Evolutionary conservation across 2,797 vertebrate species (phyloP).

Genomic region (Sebastes oblongus): DNA sequence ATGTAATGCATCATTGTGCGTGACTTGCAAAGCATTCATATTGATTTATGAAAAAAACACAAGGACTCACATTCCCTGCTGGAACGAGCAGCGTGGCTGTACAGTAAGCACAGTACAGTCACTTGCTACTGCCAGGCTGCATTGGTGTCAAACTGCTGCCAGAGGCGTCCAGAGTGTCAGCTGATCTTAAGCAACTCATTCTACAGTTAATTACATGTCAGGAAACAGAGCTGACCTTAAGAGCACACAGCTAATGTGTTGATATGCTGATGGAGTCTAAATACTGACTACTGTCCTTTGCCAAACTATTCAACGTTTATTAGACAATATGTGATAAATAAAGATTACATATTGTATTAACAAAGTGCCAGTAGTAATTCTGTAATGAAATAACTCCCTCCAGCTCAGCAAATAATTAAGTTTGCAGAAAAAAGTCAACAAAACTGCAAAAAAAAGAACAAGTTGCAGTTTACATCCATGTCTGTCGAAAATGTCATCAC

Average conservation of each 20-base stretch:
- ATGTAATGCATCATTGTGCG: neutral
- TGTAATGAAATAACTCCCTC: neutral
- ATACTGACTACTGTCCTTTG: neutral
- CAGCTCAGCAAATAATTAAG: conserved; percentile 9
- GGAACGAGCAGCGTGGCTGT: conserved; percentile 26
- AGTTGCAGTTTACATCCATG: neutral
- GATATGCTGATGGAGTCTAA: conserved; percentile 17
- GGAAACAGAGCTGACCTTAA: conserved; percentile 50
- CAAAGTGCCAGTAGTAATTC: neutral
- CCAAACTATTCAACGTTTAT: conserved; percentile 1
- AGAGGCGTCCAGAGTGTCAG: conserved; percentile 44
- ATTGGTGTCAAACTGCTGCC: conserved; percentile 58
- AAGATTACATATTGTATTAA: conserved; percentile 9
- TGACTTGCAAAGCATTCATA: conserved; percentile 1
- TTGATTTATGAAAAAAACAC: neutral
- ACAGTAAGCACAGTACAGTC: conserved; percentile 61
- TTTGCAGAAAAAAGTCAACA: neutral
- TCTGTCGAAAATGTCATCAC: neutral
- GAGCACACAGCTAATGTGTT: conserved; percentile 34
- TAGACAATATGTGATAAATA: neutral
- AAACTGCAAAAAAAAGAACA: neutral
- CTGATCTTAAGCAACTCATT: conserved; percentile 61
- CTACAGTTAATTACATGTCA: conserved; percentile 60
- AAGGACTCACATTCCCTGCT: neutral
- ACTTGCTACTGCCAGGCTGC: conserved; percentile 55